Evolutionary conservation across 1,140 invertebrate genomes (phyloP).

Genomic region (Wiebesia pumilae): DNA sequence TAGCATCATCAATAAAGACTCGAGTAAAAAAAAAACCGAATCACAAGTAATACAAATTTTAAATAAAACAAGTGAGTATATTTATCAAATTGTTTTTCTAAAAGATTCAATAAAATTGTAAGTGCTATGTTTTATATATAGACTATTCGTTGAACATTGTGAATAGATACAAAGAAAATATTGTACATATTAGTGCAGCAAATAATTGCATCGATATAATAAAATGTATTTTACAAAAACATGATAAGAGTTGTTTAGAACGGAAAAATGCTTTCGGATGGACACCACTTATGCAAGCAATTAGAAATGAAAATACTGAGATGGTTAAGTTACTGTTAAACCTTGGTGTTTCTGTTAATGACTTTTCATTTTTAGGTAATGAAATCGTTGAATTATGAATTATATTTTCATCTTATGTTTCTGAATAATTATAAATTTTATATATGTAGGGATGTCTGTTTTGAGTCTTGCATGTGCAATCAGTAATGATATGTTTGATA

Average conservation of each 20-base stretch:
- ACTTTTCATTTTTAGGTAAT: slow-evolving; percentile 73
- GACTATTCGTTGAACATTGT: slow-evolving; percentile 67
- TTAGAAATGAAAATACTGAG: slow-evolving; percentile 71
- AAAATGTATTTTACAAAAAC: slow-evolving; percentile 62
- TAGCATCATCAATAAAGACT: background rate
- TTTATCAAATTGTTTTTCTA: slow-evolving; percentile 11
- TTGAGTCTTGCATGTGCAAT: slow-evolving; percentile 66
- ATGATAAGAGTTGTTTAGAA: slow-evolving; percentile 56
- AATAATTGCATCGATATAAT: slow-evolving; percentile 63
- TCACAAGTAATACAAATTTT: slow-evolving; percentile 42
- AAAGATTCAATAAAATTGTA: background rate
- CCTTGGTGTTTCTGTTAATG: slow-evolving; percentile 67
- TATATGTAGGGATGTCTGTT: slow-evolving; percentile 65
- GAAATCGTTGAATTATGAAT: background rate
- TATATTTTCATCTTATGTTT: slow-evolving; percentile 16
- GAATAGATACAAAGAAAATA: slow-evolving; percentile 68
- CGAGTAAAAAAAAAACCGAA: slow-evolving; percentile 28
- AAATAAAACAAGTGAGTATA: slow-evolving; percentile 34
- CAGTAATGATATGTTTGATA: slow-evolving; percentile 64
- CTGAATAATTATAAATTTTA: slow-evolving; percentile 25
- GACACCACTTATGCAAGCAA: slow-evolving; percentile 76
- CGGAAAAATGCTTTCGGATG: slow-evolving; percentile 74
- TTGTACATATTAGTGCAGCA: slow-evolving; percentile 67
- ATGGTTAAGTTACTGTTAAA: slow-evolving; percentile 69
- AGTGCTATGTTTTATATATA: slow-evolving; percentile 45